phyloP scores from a whole-genome alignment of 2,888 invertebrate species.

The Lasioglossum calceatum region DNA sequence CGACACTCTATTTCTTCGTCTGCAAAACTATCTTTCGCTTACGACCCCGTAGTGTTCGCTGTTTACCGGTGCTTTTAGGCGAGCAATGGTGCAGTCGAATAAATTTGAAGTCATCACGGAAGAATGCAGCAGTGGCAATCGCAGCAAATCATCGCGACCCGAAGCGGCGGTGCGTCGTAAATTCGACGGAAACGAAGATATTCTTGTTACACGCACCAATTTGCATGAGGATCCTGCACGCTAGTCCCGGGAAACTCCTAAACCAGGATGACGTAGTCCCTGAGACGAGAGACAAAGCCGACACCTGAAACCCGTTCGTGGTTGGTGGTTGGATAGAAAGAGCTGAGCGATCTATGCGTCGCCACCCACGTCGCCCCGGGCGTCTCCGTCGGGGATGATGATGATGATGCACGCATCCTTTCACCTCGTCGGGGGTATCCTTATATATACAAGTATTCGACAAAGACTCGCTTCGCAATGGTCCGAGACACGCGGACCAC shows the following conservation, averaged over 20 bases:
- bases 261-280: constrained; percentile 58
- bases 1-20: neutral
- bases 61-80: neutral
- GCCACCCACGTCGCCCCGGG: constrained; percentile 43
- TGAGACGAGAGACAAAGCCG: neutral
- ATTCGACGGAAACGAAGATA: constrained; percentile 14
- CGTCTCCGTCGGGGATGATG: constrained; percentile 33
- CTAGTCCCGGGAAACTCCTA: constrained; percentile 58
- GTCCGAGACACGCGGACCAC: constrained; percentile 21
- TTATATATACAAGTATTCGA: constrained; percentile 62
- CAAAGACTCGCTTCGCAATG: constrained; percentile 41
- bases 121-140: constrained; percentile 24
- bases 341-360: constrained; percentile 38
- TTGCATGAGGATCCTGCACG: constrained; percentile 32
- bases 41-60: neutral
- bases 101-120: constrained; percentile 1
- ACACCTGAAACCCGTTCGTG: constrained; percentile 40
- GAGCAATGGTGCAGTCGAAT: neutral
- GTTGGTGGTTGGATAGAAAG: neutral
- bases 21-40: neutral
- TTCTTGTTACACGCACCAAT: constrained; percentile 26
- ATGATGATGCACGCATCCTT: constrained; percentile 47
- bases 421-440: constrained; percentile 64
- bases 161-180: constrained; percentile 8
- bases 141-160: neutral